Conservation (phyloP, 2,113 vertebrate genomes). For the Promerops cafer region DNA sequence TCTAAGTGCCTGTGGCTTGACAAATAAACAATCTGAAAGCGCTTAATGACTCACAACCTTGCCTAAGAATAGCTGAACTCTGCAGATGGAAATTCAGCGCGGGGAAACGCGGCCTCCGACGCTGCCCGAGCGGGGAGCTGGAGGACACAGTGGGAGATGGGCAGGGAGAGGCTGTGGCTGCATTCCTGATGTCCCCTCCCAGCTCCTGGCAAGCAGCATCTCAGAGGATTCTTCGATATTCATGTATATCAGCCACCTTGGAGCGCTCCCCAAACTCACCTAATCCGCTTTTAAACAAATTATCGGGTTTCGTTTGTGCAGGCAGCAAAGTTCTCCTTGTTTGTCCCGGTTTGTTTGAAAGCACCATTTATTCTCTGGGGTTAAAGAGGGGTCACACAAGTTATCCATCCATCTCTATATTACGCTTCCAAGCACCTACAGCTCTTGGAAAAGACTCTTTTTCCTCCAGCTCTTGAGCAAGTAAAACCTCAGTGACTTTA, state of each 20-base stretch:
- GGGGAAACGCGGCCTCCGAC: not conserved
- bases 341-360: not conserved
- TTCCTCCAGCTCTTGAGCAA: not conserved
- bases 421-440: not conserved
- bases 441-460: not conserved
- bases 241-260: not conserved
- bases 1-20: slow-evolving; percentile 29
- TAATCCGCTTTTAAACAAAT: not conserved
- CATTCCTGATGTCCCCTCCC: slow-evolving; percentile 22
- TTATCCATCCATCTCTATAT: not conserved
- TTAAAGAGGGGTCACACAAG: not conserved
- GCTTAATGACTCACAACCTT: slow-evolving; percentile 36
- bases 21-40: slow-evolving; percentile 52
- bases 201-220: not conserved
- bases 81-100: not conserved
- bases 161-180: not conserved
- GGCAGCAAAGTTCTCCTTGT: not conserved
- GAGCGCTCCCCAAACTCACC: not conserved
- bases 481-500: not conserved
- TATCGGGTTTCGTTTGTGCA: not conserved
- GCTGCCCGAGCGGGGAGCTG: not conserved
- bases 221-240: not conserved
- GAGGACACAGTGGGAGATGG: not conserved
- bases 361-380: not conserved
- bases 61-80: slow-evolving; percentile 46